Conservation (phyloP, 2,797 vertebrate species). For the Prunella strophiata region DNA sequence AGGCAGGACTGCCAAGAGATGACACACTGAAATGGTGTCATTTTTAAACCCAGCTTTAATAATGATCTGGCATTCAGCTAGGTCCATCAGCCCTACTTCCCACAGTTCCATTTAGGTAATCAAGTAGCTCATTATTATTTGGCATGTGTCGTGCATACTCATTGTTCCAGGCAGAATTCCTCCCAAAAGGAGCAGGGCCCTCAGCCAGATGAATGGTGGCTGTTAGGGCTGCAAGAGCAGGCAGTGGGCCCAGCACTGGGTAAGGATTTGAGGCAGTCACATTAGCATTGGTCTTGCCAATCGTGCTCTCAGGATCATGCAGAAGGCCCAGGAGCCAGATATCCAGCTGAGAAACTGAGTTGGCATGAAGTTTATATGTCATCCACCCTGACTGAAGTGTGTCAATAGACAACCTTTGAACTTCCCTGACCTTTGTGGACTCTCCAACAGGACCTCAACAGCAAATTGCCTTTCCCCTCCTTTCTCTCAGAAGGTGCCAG, state of each 20-base stretch:
- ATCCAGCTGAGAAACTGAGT: not conserved
- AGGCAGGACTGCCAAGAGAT: not conserved
- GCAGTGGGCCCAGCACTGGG: not conserved
- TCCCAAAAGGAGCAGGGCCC: not conserved
- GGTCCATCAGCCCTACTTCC: not conserved
- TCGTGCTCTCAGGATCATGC: not conserved
- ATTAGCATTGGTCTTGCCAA: not conserved
- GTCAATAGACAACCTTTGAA: not conserved
- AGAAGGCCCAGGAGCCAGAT: not conserved
- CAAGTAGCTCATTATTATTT: constrained; percentile 25
- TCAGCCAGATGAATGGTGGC: not conserved
- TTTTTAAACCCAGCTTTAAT: constrained; percentile 16
- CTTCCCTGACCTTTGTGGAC: not conserved
- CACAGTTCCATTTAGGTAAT: constrained; percentile 10
- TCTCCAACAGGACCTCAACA: not conserved
- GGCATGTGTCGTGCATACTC: not conserved
- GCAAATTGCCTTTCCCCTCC: not conserved
- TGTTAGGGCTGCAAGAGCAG: not conserved
- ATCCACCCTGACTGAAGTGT: not conserved
- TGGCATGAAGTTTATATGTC: not conserved
- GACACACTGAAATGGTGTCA: not conserved
- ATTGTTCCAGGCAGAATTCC: not conserved
- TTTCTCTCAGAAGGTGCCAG: not conserved
- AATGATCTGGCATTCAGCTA: constrained; percentile 8
- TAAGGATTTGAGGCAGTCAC: not conserved